Conservation (phyloP, 1,140 invertebrate genomes). For the Parapsyche elsis region DNA sequence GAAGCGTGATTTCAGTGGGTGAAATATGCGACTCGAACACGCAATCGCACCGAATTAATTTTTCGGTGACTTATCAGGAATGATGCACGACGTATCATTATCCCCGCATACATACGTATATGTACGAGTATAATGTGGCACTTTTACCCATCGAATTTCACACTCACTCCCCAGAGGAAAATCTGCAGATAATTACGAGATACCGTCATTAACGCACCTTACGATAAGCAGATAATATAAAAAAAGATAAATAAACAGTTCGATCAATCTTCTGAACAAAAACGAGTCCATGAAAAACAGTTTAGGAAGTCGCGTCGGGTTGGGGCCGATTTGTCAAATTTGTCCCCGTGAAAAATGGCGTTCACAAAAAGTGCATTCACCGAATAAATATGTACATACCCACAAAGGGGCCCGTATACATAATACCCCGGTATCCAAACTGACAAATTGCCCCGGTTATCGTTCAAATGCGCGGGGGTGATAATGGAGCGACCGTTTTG, state of each 20-base stretch:
- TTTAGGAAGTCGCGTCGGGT: background rate
- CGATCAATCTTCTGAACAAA: background rate
- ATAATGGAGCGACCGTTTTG: background rate
- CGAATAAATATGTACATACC: background rate
- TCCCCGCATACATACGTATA: background rate
- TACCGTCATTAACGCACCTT: too few relatives aligned
- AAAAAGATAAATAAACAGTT: too few relatives aligned
- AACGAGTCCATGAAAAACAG: background rate
- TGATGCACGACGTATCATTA: slow-evolving; percentile 28
- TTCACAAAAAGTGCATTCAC: background rate
- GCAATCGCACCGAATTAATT: slow-evolving; percentile 51
- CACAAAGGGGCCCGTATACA: background rate
- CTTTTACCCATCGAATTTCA: too few relatives aligned
- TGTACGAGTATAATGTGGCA: background rate
- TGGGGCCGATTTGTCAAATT: background rate
- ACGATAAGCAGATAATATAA: too few relatives aligned
- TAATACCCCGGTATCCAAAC: background rate
- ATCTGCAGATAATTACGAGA: too few relatives aligned
- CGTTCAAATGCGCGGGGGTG: background rate
- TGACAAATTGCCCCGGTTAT: background rate
- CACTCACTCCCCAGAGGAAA: too few relatives aligned
- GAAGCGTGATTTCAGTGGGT: slow-evolving; percentile 41
- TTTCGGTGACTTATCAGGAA: slow-evolving; percentile 50
- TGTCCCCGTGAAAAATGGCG: slow-evolving; percentile 5
- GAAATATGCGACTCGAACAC: slow-evolving; percentile 47